Evolutionary conservation across 1,140 invertebrate genomes (phyloP).

Genomic region (Rhizoglyphus robini): DNA sequence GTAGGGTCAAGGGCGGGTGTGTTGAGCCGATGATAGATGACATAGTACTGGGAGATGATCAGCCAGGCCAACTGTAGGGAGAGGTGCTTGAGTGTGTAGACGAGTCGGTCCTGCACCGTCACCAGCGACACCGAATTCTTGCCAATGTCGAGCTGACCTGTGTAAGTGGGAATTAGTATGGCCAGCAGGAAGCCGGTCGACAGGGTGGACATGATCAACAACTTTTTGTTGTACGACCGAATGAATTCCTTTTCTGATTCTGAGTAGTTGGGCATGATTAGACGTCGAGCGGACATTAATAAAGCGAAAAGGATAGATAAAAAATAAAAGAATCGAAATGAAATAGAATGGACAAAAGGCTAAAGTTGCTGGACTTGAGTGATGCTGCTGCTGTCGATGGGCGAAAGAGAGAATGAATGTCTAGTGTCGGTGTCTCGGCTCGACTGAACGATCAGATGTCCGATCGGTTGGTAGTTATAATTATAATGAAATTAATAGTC

Average conservation of each 20-base stretch:
- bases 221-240: neutral
- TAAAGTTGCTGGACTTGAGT: no score
- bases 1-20: conserved; percentile 7
- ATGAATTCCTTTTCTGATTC: neutral
- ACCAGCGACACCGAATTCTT: neutral
- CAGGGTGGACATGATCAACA: neutral
- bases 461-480: no score
- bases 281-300: neutral
- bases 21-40: neutral
- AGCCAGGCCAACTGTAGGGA: neutral
- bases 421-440: no score
- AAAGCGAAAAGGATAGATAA: neutral
- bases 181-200: neutral
- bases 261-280: neutral
- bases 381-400: no score
- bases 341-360: neutral
- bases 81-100: neutral
- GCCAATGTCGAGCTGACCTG: neutral
- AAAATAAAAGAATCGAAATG: neutral
- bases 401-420: no score
- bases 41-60: neutral
- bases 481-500: no score
- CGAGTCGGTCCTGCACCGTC: neutral
- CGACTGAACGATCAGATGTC: no score
- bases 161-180: neutral